Percentiles rank a stretch among this genome's conserved stretches.
phyloP scores from a whole-genome alignment of 2,888 invertebrate species.

The Leptinotarsa haldemani region DNA sequence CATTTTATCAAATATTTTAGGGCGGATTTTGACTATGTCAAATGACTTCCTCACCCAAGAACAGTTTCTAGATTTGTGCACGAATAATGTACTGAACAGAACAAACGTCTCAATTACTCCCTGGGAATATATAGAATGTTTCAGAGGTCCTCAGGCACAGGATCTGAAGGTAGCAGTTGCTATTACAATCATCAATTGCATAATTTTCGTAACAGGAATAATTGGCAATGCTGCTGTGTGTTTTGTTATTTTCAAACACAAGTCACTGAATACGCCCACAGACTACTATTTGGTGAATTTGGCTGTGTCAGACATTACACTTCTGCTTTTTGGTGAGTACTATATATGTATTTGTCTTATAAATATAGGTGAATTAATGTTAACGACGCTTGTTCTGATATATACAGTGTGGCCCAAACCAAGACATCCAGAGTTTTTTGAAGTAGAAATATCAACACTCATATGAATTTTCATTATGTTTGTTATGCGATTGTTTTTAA shows the following conservation, averaged over 20 bases:
- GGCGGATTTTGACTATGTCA: neutral
- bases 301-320: slow-evolving; percentile 86
- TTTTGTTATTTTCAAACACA: slow-evolving; percentile 83
- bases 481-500: too few species aligned
- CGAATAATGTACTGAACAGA: slow-evolving; percentile 29
- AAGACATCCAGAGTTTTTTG: too few species aligned
- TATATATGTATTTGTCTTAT: neutral
- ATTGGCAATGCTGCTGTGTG: slow-evolving; percentile 88
- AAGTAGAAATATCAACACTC: too few species aligned
- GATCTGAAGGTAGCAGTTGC: slow-evolving; percentile 64
- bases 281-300: slow-evolving; percentile 92
- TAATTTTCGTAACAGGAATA: slow-evolving; percentile 86
- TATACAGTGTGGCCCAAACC: too few species aligned
- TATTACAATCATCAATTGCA: slow-evolving; percentile 77
- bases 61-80: slow-evolving; percentile 33
- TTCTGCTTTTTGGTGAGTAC: slow-evolving; percentile 83
- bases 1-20: neutral
- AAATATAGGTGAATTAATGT: too few species aligned
- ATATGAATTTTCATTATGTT: too few species aligned
- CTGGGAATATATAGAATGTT: slow-evolving; percentile 54
- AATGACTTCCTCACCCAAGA: neutral
- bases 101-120: slow-evolving; percentile 42
- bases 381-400: too few species aligned
- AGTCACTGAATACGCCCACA: slow-evolving; percentile 88
- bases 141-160: slow-evolving; percentile 59